Evolutionary conservation across 2,888 invertebrate genomes (phyloP).

Genomic region (Amiota mariae): DNA sequence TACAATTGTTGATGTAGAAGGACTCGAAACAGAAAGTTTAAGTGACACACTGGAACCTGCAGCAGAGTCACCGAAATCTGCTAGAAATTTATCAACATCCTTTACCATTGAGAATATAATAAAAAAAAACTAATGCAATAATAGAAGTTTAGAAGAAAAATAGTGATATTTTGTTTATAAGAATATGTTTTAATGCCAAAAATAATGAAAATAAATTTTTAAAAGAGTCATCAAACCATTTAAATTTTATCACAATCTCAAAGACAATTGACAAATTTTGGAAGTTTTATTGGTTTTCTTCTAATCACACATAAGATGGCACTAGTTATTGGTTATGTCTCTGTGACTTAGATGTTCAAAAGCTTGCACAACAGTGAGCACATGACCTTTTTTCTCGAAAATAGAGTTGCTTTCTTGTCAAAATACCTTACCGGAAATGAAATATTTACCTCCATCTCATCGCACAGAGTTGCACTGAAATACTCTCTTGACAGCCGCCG

Average conservation of each 20-base stretch:
- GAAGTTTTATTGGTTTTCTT: no score
- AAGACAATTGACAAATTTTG: no score
- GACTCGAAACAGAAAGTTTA: slow-evolving; percentile 35
- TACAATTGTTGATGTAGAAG: slow-evolving; percentile 41
- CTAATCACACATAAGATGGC: no score
- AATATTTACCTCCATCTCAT: no score
- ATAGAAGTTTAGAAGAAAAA: neutral
- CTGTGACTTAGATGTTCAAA: neutral
- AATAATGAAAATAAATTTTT: neutral
- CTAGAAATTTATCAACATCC: slow-evolving; percentile 52
- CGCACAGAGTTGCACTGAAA: no score
- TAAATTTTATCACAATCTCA: no score
- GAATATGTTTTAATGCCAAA: neutral
- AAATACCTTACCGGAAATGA: no score
- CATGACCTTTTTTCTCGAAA: no score
- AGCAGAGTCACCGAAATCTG: slow-evolving; percentile 32
- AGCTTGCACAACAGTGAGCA: no score
- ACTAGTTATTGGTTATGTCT: neutral
- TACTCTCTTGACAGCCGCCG: slow-evolving; percentile 36
- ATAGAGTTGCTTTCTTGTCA: no score
- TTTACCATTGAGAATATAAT: slow-evolving; percentile 73
- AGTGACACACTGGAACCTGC: slow-evolving; percentile 18
- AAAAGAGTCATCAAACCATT: no score
- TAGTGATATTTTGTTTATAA: slow-evolving; percentile 19
- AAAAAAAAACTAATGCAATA: slow-evolving; percentile 62